A percentile compares a stretch with the other conserved stretches of the same genome.
Conservation (phyloP, 2,888 invertebrate genomes). For the Invenusta paracnida region DNA sequence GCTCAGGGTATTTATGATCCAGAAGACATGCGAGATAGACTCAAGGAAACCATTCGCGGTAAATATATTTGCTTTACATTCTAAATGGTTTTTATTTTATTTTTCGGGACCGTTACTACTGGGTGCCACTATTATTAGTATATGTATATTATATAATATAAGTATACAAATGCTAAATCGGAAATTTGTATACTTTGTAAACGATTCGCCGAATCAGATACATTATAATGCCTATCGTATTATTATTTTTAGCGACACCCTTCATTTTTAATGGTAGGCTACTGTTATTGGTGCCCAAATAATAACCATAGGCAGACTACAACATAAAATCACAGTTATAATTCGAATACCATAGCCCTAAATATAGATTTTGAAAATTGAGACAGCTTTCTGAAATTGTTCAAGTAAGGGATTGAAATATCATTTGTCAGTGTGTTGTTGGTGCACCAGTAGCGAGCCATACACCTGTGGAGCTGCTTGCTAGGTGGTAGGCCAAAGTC, state of each 20-base stretch:
- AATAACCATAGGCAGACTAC: no score
- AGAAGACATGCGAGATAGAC: neutral
- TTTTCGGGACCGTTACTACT: neutral
- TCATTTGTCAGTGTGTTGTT: neutral
- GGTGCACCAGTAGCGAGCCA: neutral
- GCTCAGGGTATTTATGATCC: neutral
- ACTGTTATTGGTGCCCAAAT: no score
- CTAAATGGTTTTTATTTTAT: no score
- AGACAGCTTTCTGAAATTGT: constrained; percentile 21
- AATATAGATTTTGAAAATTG: constrained; percentile 18
- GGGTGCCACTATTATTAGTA: no score
- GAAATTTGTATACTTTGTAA: no score
- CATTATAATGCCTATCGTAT: no score
- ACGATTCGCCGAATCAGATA: no score
- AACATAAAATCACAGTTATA: constrained; percentile 17
- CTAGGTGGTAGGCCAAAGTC: neutral
- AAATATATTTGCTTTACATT: neutral
- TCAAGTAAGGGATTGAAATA: neutral
- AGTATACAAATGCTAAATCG: no score
- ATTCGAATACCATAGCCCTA: neutral
- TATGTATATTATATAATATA: no score
- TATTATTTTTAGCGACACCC: no score
- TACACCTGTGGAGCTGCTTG: neutral
- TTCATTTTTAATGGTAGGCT: no score
- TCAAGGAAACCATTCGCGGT: neutral